Evolutionary conservation across 1,140 invertebrate species (phyloP), one percentile per base, ranked within the genome.

Genomic region (Drosophila kikkawai): DNA sequence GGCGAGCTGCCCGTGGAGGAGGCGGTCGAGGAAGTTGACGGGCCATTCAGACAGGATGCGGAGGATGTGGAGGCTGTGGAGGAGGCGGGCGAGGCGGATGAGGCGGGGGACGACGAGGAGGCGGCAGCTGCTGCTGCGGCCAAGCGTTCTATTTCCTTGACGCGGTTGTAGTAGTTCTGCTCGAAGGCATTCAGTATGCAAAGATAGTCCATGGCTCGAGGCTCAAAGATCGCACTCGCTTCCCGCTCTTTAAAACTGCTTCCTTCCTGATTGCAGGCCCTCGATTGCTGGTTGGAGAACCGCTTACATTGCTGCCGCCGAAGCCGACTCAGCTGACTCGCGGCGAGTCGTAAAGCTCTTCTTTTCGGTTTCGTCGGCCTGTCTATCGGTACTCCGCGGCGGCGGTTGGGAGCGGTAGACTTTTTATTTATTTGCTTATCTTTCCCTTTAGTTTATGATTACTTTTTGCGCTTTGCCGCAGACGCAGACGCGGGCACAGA

Each of bases 111-210:
- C 13, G 53, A 39, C 36, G 53, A 56, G 53, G 53, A 60, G 4
- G 64, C 39, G 12, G 58, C 68, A 17, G 47, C 69, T 12, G 68
- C 60, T 13, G 61, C 68, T 12, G 78, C 75, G n/a, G 73, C 67
- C 47, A 82, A 15, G 5, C 75, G 80, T 39, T 87, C 78, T 26
- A 91, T 83, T 76, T 90, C 85, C 74, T 84, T 91, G 19, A 87
- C 86, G 39, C 73, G 82, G 58, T 80, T 86, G 48, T 83, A 83
- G 64, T 82, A 91, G 26, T 75, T 82, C 48, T 91, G 77, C 76
- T 90, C 88, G 32, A 92, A 92, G 39, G 84, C 85, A 60, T 87
- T 90, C 26, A 82, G 69, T 57, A 86, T 79, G 64, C 77, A 75
- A 36, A 91, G 66, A 64, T 90, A 91, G 53, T 92, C 91, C 85